phyloP scores from a whole-genome alignment of 2,113 vertebrate genomes.

The Urocolius indicus region DNA sequence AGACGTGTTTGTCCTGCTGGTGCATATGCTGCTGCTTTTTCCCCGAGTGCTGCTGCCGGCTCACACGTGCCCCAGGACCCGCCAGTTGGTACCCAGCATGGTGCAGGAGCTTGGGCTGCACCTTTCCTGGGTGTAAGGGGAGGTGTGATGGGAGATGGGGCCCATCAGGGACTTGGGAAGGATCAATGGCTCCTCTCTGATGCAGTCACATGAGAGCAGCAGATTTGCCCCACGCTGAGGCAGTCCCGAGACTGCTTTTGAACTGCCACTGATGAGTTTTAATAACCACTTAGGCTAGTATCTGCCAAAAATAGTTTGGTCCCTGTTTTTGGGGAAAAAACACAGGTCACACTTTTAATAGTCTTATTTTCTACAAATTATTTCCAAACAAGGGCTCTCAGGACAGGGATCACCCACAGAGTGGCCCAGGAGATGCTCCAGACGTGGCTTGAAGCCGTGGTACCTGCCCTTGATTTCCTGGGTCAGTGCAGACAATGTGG shows the following conservation, averaged over 20 bases:
- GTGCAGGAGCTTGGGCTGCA: accelerated
- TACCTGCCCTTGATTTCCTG: not conserved
- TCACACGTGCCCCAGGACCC: not conserved
- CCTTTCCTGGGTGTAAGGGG: accelerated
- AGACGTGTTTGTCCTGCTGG: constrained; percentile 43
- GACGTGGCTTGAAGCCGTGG: accelerated
- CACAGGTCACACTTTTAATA: accelerated
- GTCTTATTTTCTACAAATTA: not conserved
- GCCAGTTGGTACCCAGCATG: accelerated
- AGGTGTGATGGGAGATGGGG: not conserved
- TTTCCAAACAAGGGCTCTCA: not conserved
- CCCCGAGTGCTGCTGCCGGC: not conserved
- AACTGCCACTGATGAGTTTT: not conserved
- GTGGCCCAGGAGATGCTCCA: not conserved
- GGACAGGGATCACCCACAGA: accelerated
- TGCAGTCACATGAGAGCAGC: accelerated
- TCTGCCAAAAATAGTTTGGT: not conserved
- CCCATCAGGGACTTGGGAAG: accelerated
- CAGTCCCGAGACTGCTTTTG: not conserved
- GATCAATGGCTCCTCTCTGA: not conserved
- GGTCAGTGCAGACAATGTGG: accelerated
- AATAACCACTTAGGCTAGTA: not conserved
- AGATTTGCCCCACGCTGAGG: accelerated
- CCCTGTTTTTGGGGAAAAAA: not conserved
- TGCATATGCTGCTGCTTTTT: constrained; percentile 12